Percentiles rank a stretch among this genome's conserved stretches.
Conservation (phyloP, 1,140 invertebrate genomes). For the Radopholus similis region DNA sequence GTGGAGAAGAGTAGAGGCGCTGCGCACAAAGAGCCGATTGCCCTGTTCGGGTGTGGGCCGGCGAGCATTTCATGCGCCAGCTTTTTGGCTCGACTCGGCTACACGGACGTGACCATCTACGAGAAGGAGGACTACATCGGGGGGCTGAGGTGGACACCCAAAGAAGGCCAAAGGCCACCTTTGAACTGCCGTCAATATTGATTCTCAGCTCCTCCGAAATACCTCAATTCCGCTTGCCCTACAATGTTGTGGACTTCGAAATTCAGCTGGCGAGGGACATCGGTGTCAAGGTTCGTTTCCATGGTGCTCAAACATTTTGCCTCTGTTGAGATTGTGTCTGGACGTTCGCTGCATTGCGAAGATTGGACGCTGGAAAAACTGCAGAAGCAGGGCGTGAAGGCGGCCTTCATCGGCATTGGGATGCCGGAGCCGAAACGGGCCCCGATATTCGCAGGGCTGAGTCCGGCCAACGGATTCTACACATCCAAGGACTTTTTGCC, state of each 20-base stretch:
- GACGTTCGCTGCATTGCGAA: constrained; percentile 57
- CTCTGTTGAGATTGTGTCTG: constrained; percentile 60
- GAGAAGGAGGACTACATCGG: constrained; percentile 82
- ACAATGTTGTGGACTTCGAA: constrained; percentile 87
- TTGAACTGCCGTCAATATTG: neutral
- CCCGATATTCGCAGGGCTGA: constrained; percentile 76
- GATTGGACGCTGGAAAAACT: constrained; percentile 65
- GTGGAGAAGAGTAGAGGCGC: constrained; percentile 61
- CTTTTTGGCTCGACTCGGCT: constrained; percentile 85
- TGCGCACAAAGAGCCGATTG: constrained; percentile 74
- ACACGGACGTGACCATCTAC: constrained; percentile 83
- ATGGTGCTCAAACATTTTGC: neutral
- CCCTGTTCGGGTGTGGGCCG: constrained; percentile 86
- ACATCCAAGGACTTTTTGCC: constrained; percentile 93
- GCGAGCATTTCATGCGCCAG: constrained; percentile 94
- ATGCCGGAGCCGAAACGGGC: constrained; percentile 81
- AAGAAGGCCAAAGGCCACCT: constrained; percentile 12
- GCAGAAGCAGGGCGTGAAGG: constrained; percentile 67
- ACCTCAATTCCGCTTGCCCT: constrained; percentile 89
- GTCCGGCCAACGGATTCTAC: constrained; percentile 78
- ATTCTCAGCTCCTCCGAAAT: constrained; percentile 81
- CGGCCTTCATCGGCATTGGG: constrained; percentile 88
- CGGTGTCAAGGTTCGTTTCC: constrained; percentile 72
- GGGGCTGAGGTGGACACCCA: constrained; percentile 72
- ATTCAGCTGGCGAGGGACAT: constrained; percentile 83